Percentiles rank a stretch among this genome's conserved stretches.
Conservation (phyloP, 1,140 invertebrate genomes). For the Drosophila pandora region DNA sequence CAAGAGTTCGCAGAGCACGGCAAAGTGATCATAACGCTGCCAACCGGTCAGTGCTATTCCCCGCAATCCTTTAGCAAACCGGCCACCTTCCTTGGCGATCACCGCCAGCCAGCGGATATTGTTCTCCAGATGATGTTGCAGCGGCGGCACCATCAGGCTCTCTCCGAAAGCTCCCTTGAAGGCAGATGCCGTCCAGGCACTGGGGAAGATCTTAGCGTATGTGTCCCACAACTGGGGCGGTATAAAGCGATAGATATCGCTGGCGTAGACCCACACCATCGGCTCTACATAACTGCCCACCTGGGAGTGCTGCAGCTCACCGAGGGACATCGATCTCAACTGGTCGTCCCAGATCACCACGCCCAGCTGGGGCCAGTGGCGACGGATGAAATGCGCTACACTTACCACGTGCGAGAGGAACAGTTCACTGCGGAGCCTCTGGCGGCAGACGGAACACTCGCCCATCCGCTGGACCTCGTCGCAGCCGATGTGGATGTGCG, state of each 20-base stretch:
- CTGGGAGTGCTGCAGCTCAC: slow-evolving; percentile 88
- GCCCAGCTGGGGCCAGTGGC: slow-evolving; percentile 87
- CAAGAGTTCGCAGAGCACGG: slow-evolving; percentile 96
- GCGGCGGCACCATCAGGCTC: slow-evolving; percentile 88
- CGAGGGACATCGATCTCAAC: slow-evolving; percentile 90
- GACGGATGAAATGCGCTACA: slow-evolving; percentile 87
- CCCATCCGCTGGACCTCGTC: slow-evolving; percentile 94
- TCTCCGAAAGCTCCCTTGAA: slow-evolving; percentile 91
- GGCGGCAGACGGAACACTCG: slow-evolving; percentile 89
- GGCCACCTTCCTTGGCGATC: slow-evolving; percentile 85
- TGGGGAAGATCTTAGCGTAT: slow-evolving; percentile 92
- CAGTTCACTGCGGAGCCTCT: slow-evolving; percentile 86
- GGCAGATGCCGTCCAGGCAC: slow-evolving; percentile 90
- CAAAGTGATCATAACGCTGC: slow-evolving; percentile 95
- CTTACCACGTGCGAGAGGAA: slow-evolving; percentile 89
- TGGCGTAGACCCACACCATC: slow-evolving; percentile 93
- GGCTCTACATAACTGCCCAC: slow-evolving; percentile 91
- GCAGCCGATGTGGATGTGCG: slow-evolving; percentile 91
- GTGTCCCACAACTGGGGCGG: slow-evolving; percentile 88
- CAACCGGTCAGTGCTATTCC: slow-evolving; percentile 91
- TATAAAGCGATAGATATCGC: slow-evolving; percentile 86
- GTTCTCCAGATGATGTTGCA: slow-evolving; percentile 88
- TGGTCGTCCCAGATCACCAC: slow-evolving; percentile 98
- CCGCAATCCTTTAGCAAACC: slow-evolving; percentile 85
- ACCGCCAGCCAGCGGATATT: slow-evolving; percentile 89